Evolutionary conservation across 2,888 invertebrate species (phyloP), one percentile per base, ranked within the genome.

Genomic region (Ditula angustiorana): DNA sequence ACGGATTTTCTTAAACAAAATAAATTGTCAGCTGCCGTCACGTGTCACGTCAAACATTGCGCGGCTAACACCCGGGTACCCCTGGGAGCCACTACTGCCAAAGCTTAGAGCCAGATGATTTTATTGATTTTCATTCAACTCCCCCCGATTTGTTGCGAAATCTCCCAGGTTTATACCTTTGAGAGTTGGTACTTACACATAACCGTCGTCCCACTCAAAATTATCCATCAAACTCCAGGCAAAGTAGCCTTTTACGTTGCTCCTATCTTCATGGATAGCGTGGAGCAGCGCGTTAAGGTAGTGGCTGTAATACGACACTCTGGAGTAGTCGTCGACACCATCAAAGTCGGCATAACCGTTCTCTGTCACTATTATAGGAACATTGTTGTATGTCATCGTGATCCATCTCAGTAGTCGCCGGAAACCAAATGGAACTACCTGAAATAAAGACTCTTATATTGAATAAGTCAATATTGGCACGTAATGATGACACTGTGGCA

Each of bases 211-310:
- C 97, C 97, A 97, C 85, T 97, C 97, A 81, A 96, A 96, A 80
- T 96, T 96, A 80, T 98, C 97, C 95, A 97, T 95, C 52, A 97
- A 85, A 77, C 96, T 96, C 97, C 97, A 97, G 5, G 95, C 95
- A 63, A 96, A 95, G 84, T 97, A 98, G 0, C 96, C 96, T 21
- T 87, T 86, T 2, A 96, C 94, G 71, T 95, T 95, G 71, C 94
- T 95, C 2, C 93, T 93, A 80, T 95, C 95, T 70, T 94, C 93
- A 41, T 92, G 84, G 1, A 95, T 82, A 1, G 92, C 89, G 68
- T 93, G 88, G 24, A 93, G 80, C 5, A 94, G 68, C 0, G 92
- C 89, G 67, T 91, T 90, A 69, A 94, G 71, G 69, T 94, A 93
- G 61, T 89, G 90, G 68, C 94, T 93, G 68, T 94, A 94, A 78